These are phyloP conservation scores for Myotis lucifugus DNA, from an alignment of 2,113 vertebrate species.

Conservation along the genomic window DNA sequence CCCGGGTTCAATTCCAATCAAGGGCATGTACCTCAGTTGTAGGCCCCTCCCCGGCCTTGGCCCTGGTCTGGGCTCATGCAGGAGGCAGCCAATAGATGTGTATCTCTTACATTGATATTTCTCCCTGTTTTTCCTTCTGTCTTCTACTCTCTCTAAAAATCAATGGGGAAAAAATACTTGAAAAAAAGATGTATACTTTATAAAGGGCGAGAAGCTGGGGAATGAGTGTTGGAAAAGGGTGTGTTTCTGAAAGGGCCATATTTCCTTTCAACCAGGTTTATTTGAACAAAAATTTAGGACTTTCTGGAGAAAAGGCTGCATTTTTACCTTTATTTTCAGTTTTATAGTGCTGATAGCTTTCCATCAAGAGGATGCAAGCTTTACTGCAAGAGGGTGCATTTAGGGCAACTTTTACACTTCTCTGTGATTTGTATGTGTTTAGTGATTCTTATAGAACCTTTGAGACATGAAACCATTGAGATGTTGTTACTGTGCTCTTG, in stretches of 20 bases:
- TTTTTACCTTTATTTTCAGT: constrained; percentile 2
- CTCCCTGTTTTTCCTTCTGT: too few species aligned
- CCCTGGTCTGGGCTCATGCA: too few species aligned
- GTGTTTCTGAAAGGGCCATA: neutral
- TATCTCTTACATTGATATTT: too few species aligned
- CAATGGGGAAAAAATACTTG: too few species aligned
- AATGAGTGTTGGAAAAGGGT: neutral
- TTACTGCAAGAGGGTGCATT: neutral
- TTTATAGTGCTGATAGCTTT: neutral
- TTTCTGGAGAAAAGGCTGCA: neutral
- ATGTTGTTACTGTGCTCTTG: neutral
- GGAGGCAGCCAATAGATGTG: too few species aligned
- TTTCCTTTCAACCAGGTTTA: neutral
- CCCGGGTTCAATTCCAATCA: too few species aligned
- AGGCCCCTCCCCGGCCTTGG: too few species aligned
- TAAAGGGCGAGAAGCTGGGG: neutral
- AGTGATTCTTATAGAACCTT: neutral
- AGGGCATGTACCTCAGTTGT: too few species aligned
- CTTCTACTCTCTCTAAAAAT: too few species aligned
- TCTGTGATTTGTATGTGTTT: neutral
- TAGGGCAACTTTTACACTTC: neutral
- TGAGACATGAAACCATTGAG: neutral
- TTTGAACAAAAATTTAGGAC: constrained; percentile 29
- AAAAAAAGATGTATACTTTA: neutral
- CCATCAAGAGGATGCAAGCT: neutral